phyloP scores from a whole-genome alignment of 2,113 vertebrate genomes.

The Lontra canadensis region DNA sequence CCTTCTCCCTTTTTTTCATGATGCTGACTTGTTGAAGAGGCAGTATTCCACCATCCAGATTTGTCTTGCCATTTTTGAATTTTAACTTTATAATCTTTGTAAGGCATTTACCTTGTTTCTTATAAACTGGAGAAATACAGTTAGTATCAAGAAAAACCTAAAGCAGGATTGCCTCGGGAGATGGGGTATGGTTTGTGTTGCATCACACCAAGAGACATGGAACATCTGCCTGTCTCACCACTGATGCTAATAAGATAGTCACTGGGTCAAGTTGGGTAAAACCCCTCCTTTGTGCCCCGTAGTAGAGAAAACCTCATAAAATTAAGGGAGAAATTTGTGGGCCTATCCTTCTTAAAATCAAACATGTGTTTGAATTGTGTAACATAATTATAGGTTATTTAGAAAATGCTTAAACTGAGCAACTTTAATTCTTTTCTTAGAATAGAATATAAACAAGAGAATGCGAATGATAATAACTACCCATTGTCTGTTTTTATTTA shows the following conservation, averaged over 20 bases:
- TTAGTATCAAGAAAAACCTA: neutral
- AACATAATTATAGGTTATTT: neutral
- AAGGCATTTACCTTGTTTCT: neutral
- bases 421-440: neutral
- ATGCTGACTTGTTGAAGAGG: neutral
- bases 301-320: neutral
- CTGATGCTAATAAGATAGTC: too few relatives aligned
- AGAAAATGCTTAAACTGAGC: neutral
- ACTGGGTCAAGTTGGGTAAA: neutral
- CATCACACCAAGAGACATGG: rapidly evolving
- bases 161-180: neutral
- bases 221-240: rapidly evolving
- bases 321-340: neutral
- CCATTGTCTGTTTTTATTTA: neutral
- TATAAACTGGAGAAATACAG: neutral
- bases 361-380: neutral
- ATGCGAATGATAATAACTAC: too few relatives aligned
- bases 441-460: neutral
- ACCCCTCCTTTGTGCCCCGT: neutral
- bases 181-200: neutral
- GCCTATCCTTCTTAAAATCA: neutral
- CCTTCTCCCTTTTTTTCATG: neutral
- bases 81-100: neutral
- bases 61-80: neutral
- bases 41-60: neutral